Evolutionary conservation across 2,797 vertebrate genomes (phyloP).

Genomic region (Lagocephalus sceleratus): DNA sequence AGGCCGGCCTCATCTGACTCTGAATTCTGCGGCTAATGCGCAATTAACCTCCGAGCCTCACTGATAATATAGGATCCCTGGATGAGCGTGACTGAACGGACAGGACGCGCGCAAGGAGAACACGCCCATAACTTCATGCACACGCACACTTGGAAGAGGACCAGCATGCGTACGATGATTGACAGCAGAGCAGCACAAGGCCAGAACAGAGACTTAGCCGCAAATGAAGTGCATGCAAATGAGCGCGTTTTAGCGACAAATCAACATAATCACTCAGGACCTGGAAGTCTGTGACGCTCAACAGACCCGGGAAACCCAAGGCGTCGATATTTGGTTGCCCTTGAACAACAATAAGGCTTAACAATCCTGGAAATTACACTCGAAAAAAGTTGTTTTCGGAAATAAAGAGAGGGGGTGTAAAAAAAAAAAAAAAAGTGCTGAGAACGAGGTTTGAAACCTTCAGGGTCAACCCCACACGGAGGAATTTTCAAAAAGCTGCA

Average conservation of each 20-base stretch:
- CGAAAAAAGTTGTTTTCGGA: conserved; percentile 25
- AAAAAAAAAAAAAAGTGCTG: conserved; percentile 18
- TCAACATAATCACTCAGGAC: conserved; percentile 39
- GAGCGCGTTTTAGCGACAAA: conserved; percentile 42
- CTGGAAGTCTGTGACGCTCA: conserved; percentile 20
- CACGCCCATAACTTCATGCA: conserved; percentile 5
- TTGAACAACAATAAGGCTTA: conserved; percentile 42
- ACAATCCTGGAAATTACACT: conserved; percentile 37
- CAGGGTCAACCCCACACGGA: conserved; percentile 2
- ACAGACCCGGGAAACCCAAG: conserved; percentile 20
- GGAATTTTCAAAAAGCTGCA: conserved; percentile 13
- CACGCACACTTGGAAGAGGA: conserved; percentile 18
- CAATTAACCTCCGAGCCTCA: conserved; percentile 44
- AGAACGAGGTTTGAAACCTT: conserved; percentile 27
- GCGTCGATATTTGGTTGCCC: conserved; percentile 32
- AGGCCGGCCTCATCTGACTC: conserved; percentile 36
- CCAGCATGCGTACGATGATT: conserved; percentile 26
- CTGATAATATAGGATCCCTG: conserved; percentile 25
- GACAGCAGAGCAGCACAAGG: conserved; percentile 53
- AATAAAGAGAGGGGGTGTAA: conserved; percentile 19
- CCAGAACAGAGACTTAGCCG: conserved; percentile 34
- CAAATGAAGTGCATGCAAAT: conserved; percentile 56
- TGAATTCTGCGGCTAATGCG: conserved; percentile 38
- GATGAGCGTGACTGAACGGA: conserved; percentile 26
- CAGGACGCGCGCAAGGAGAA: conserved; percentile 15